Conservation (phyloP, 2,797 vertebrate genomes). For the Micromesistius poutassou region DNA sequence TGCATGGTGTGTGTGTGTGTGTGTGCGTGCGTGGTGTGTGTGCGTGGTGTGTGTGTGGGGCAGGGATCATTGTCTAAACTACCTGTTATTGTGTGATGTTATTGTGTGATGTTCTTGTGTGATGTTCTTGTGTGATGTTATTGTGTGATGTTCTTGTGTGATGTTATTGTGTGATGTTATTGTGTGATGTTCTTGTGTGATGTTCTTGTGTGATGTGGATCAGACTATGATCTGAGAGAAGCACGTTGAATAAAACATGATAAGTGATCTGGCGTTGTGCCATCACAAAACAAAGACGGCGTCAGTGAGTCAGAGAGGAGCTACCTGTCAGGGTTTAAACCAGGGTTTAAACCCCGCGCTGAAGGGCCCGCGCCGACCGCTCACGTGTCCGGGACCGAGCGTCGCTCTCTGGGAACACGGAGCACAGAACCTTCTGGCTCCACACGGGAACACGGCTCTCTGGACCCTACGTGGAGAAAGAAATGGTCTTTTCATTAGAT, state of each 20-base stretch:
- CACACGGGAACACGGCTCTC: neutral
- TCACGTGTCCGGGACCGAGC: too few species aligned
- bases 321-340: neutral
- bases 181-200: conserved; percentile 2
- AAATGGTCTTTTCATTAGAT: neutral
- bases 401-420: too few species aligned
- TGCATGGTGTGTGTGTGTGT: neutral
- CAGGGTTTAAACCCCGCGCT: too few species aligned
- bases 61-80: neutral
- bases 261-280: neutral
- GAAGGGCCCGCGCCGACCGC: too few species aligned
- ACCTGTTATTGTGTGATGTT: neutral
- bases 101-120: neutral
- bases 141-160: conserved; percentile 2
- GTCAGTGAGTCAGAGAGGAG: neutral
- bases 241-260: neutral
- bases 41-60: neutral
- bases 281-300: neutral
- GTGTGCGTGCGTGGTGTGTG: neutral
- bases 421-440: neutral
- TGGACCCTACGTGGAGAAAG: too few species aligned
- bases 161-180: too few species aligned
- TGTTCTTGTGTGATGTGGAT: too few species aligned
- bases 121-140: neutral
- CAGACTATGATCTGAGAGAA: neutral